Evolutionary conservation across 2,113 vertebrate species (phyloP).

Genomic region (Scalopus aquaticus): DNA sequence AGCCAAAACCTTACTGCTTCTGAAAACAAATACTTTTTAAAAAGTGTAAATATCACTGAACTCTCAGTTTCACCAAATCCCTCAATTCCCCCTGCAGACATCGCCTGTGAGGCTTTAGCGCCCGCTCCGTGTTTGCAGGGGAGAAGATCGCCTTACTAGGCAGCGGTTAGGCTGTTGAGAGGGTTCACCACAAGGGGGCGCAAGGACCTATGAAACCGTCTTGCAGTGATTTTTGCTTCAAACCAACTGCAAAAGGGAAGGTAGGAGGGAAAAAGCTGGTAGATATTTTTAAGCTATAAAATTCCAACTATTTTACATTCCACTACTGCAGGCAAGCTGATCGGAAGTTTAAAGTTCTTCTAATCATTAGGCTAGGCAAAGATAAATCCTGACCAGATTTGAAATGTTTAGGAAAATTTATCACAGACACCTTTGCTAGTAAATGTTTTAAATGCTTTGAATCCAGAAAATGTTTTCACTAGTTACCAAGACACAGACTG

Average conservation of each 20-base stretch:
- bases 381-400: not conserved
- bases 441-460: not conserved
- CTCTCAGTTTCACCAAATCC: not conserved
- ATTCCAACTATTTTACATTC: conserved; percentile 40
- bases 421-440: not conserved
- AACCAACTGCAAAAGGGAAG: not conserved
- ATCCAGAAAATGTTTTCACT: not conserved
- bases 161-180: accelerated
- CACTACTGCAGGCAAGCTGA: not conserved
- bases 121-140: not conserved
- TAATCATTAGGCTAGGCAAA: not conserved
- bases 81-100: not conserved
- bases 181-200: conserved; percentile 55
- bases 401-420: not conserved
- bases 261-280: not conserved
- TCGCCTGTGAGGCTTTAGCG: not conserved
- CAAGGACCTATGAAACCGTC: not conserved
- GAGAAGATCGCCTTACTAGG: not conserved
- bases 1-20: not conserved
- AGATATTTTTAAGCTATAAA: conserved; percentile 28
- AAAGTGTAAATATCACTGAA: not conserved
- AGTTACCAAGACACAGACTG: not conserved
- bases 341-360: not conserved
- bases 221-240: not conserved
- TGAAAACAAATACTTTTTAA: not conserved